Evolutionary conservation across 2,113 vertebrate genomes (phyloP).

Genomic region (Tyto alba): DNA sequence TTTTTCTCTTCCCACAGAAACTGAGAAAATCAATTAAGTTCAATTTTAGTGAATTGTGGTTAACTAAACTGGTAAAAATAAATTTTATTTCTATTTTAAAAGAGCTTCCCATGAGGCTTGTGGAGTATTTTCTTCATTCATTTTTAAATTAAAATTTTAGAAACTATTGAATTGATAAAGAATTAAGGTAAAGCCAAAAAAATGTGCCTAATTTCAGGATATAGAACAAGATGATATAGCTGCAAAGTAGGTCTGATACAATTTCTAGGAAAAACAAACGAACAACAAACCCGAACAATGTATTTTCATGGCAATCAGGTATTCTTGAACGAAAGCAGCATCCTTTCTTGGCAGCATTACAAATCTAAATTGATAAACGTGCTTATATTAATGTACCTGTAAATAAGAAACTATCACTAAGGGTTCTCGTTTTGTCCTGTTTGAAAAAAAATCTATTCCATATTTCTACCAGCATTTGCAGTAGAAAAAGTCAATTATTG

Average conservation of each 20-base stretch:
- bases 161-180: not conserved
- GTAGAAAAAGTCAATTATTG: not conserved
- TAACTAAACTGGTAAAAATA: not conserved
- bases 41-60: not conserved
- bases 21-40: not conserved
- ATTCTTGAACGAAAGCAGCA: not conserved
- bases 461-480: not conserved
- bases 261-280: not conserved
- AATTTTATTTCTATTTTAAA: not conserved
- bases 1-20: not conserved
- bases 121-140: not conserved
- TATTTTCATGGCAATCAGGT: not conserved
- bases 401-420: not conserved
- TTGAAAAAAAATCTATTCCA: not conserved
- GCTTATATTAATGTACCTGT: not conserved
- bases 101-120: not conserved
- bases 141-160: not conserved
- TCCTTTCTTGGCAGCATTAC: not conserved
- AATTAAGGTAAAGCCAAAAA: not conserved
- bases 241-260: not conserved
- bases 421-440: not conserved
- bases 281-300: rapidly evolving
- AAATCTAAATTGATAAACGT: not conserved
- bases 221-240: not conserved
- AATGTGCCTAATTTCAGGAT: not conserved